phyloP scores from a whole-genome alignment of 1,140 invertebrate genomes.

The Phymastichus coffea region DNA sequence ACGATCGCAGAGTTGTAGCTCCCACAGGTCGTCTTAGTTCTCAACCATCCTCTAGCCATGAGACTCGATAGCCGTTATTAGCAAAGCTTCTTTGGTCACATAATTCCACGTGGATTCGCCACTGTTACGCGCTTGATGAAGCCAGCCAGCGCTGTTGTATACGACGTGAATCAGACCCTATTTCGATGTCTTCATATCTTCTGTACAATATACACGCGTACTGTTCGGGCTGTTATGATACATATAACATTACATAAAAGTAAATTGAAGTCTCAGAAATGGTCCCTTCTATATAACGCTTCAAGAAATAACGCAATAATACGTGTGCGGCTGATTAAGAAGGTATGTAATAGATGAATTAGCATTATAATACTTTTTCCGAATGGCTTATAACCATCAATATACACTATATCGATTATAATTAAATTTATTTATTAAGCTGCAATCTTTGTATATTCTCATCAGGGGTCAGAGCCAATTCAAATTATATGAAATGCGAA shows the following conservation, averaged over 20 bases:
- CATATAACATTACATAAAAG: too few relatives aligned
- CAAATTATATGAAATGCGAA: background rate
- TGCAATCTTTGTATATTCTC: background rate
- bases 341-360: too few relatives aligned
- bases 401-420: too few relatives aligned
- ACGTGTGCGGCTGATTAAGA: too few relatives aligned
- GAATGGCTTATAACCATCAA: too few relatives aligned
- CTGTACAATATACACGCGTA: background rate
- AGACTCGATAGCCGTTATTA: conserved; percentile 36
- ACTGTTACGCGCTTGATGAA: background rate
- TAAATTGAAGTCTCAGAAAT: too few relatives aligned
- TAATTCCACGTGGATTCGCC: background rate
- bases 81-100: background rate
- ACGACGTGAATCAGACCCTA: background rate
- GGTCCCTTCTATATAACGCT: too few relatives aligned
- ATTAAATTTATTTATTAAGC: conserved; percentile 11
- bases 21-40: conserved; percentile 38
- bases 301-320: too few relatives aligned
- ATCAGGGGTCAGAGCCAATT: too few relatives aligned
- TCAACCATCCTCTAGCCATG: conserved; percentile 39
- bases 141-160: background rate
- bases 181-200: background rate
- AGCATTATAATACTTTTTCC: too few relatives aligned
- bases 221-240: too few relatives aligned
- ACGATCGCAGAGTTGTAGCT: too few relatives aligned